Evolutionary conservation across 1,140 invertebrate species (phyloP), one percentile per base, ranked within the genome.

Genomic region (Agrilus planipennis): DNA sequence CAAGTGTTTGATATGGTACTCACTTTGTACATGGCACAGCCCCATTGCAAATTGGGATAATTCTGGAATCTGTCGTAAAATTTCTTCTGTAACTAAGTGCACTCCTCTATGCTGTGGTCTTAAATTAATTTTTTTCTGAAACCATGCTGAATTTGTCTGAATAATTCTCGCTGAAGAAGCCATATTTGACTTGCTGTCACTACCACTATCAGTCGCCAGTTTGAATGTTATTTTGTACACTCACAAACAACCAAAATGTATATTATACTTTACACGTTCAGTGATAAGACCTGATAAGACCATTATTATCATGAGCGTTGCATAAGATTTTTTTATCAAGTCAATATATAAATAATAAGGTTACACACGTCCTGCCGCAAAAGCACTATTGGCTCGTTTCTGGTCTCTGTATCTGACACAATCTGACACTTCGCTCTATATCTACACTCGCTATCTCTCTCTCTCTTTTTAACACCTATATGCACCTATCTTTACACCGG

Each of bases 11-110:
- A n/a, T n/a, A n/a, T n/a, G n/a, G n/a, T 52, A 79, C 84, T 84
- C 69, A 94, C 90, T 92, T 74, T 93, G 89, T 67, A 94, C 81
- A 67, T 94, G 89, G 75, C 88, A 89, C 58, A 95, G 75, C 58
- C 90, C 90, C 59, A 93, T 83, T 30, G 86, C 81, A 68, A 94
- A 92, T 66, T 92, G 85, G 57, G 79, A 76, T 58, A 95, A 71
- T 66, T 95, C 90, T 17, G 89, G 89, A 63, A 93, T 79, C 69
- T 89, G 84, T 67, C 85, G 80, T 22, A 93, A 72, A 53, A 95
- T 89, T 74, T 94, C 90, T 64, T 94, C 89, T 37, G 89, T 93
- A 50, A 95, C 87, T 52, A 93, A 73, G 70, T 94, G 91, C 54
- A 93, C 88, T 53, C 90, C 89, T 63, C 90, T 76, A 63, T 90